phyloP scores from a whole-genome alignment of 2,113 vertebrate species.

The Psammodynastes pulverulentus region DNA sequence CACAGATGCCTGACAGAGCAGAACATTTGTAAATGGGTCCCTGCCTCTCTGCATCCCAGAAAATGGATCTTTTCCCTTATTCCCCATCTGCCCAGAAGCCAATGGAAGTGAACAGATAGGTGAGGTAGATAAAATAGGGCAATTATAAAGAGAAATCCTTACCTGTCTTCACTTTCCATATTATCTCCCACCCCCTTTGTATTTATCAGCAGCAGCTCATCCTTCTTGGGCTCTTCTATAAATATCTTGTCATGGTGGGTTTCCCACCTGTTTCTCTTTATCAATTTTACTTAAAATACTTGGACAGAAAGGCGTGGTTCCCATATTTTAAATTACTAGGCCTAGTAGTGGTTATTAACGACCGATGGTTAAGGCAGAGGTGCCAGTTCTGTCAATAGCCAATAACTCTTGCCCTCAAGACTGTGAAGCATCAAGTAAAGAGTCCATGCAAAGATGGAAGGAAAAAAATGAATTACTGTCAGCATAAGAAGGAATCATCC shows the following conservation, averaged over 20 bases:
- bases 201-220: too few species aligned
- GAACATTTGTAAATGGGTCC: conserved; percentile 26
- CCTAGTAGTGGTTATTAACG: neutral
- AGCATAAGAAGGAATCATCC: neutral
- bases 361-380: neutral
- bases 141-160: neutral
- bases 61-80: conserved; percentile 6
- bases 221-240: neutral
- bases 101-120: conserved; percentile 6
- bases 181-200: neutral
- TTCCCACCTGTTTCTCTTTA: neutral
- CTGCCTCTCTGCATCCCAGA: conserved; percentile 1
- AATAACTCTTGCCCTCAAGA: neutral
- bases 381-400: neutral
- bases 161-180: neutral
- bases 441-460: neutral
- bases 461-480: neutral
- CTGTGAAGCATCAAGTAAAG: neutral
- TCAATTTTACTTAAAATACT: neutral
- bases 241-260: neutral
- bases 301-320: neutral
- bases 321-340: neutral
- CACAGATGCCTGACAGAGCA: conserved; percentile 42
- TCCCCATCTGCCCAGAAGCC: conserved; percentile 17
- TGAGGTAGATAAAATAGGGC: neutral